Percentiles rank a stretch among this genome's conserved stretches.
phyloP scores from a whole-genome alignment of 2,113 vertebrate genomes.

The Seriola rivoliana region DNA sequence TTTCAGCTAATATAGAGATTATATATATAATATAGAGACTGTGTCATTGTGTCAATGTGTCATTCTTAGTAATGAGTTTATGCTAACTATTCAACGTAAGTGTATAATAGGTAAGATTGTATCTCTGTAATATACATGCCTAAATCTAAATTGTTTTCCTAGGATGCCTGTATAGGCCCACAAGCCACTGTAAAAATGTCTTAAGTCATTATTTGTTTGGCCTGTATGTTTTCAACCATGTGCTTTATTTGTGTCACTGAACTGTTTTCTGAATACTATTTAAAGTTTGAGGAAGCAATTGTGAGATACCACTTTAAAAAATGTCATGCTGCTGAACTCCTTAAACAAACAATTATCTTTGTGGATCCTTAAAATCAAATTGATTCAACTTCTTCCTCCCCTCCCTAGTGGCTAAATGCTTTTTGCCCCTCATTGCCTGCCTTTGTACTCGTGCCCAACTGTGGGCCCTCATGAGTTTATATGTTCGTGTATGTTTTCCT shows the following conservation, averaged over 20 bases:
- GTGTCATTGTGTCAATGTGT: too few species aligned
- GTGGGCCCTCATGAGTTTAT: conserved; percentile 34
- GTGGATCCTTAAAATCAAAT: background rate
- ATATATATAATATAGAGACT: too few species aligned
- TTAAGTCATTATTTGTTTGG: background rate
- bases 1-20: background rate
- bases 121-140: background rate
- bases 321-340: background rate
- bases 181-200: background rate
- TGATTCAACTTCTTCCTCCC: background rate
- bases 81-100: background rate
- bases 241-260: background rate
- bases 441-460: conserved; percentile 1
- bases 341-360: conserved; percentile 4
- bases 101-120: background rate
- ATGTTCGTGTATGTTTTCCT: conserved; percentile 53
- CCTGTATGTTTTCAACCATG: background rate
- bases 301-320: background rate
- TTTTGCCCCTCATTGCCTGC: conserved; percentile 18
- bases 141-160: background rate
- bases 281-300: background rate
- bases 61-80: background rate
- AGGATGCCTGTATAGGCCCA: background rate
- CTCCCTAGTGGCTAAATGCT: background rate
- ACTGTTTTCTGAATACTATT: background rate